A percentile compares a stretch with the other conserved stretches of the same genome.
phyloP scores from a whole-genome alignment of 2,113 vertebrate genomes.

The Phodopus roborovskii region DNA sequence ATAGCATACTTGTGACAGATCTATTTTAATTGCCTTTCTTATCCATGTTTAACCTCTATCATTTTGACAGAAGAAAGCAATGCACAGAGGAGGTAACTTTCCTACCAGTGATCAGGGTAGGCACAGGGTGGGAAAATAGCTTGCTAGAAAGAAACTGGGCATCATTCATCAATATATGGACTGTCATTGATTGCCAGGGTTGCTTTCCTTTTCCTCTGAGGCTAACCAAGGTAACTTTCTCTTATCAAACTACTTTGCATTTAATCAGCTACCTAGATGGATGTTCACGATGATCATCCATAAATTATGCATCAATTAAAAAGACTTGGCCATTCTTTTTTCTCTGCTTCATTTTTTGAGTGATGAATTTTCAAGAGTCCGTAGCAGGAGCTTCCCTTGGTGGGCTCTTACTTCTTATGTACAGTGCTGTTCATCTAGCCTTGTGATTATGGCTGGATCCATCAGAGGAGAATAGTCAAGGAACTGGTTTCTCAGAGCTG shows the following conservation, averaged over 20 bases:
- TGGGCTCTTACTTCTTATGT: conserved; percentile 33
- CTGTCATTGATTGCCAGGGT: conserved; percentile 35
- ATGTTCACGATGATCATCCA: conserved; percentile 75
- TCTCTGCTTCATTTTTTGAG: conserved; percentile 65
- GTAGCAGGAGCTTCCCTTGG: conserved; percentile 1
- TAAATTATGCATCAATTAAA: conserved; percentile 82
- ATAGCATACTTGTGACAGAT: conserved; percentile 73
- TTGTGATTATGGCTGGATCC: conserved; percentile 35
- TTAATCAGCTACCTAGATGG: conserved; percentile 75
- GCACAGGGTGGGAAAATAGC: conserved; percentile 20
- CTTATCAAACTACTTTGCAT: conserved; percentile 79
- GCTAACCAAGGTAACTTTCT: conserved; percentile 13
- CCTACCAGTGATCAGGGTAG: conserved; percentile 22
- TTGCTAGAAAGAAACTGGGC: conserved; percentile 42
- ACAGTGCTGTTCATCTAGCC: conserved; percentile 38
- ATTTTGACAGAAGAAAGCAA: conserved; percentile 66
- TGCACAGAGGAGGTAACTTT: conserved; percentile 63
- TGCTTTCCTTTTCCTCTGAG: neutral
- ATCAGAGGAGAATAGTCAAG: neutral
- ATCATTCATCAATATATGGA: conserved; percentile 48
- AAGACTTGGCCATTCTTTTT: conserved; percentile 36
- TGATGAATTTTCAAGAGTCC: conserved; percentile 49
- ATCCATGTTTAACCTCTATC: conserved; percentile 79
- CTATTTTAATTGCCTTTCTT: conserved; percentile 84
- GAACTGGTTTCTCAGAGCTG: neutral